phyloP scores from a whole-genome alignment of 92 coral and sea anemone genomes.

The Diadumene lineata region DNA sequence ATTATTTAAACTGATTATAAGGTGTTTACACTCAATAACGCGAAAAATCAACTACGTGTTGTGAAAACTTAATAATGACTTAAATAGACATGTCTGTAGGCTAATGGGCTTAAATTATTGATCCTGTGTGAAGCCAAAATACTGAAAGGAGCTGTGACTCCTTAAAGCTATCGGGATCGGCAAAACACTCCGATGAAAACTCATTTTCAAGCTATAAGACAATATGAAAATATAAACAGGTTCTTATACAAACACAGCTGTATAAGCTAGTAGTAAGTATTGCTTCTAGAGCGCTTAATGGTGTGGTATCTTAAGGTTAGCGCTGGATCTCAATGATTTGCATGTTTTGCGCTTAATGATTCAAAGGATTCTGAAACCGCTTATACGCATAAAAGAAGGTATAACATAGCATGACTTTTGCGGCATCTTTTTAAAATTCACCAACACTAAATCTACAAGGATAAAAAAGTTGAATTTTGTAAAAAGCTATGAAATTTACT shows the following conservation, averaged over 20 bases:
- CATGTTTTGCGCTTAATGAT: background rate
- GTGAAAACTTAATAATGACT: background rate
- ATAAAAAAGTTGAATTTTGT: too few relatives aligned
- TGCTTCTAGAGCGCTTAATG: too few relatives aligned
- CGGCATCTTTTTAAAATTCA: background rate
- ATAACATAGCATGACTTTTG: background rate
- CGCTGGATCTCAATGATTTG: background rate
- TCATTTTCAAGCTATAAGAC: background rate
- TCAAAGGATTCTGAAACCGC: background rate
- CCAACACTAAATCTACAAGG: too few relatives aligned
- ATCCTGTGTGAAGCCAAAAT: background rate
- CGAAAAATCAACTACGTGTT: background rate
- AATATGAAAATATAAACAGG: background rate
- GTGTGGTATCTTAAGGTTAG: background rate
- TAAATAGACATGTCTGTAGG: background rate
- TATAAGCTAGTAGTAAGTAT: background rate
- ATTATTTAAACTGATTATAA: background rate
- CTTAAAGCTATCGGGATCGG: background rate
- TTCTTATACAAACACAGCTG: background rate
- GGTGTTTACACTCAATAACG: background rate
- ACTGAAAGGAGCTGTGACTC: background rate
- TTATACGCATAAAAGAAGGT: background rate
- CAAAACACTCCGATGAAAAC: background rate
- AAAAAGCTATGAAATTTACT: too few relatives aligned
- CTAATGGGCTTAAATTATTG: background rate